Evolutionary conservation across 2,113 vertebrate genomes (phyloP), one percentile per base, ranked within the genome.

Genomic region (Thymallus thymallus): DNA sequence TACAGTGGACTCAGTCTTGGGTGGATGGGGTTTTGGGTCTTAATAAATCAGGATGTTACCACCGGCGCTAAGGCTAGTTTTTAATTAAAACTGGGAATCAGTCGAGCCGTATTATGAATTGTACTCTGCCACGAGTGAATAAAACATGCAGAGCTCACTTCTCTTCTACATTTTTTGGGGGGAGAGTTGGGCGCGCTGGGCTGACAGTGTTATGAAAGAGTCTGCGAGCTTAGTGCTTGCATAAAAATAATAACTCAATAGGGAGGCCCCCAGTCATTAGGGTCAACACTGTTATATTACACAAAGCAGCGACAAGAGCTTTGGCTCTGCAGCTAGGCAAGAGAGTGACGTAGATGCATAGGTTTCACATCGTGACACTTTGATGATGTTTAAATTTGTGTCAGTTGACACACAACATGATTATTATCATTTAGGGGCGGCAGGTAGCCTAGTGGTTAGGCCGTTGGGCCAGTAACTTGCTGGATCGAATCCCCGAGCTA

Each of bases 61-160:
- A 87, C 76, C 6, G 75, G 85, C 84, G 70, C 80, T 84, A 74
- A 84, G 83, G 86, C 85, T 82, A 84, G 85, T 88, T 92, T 92
- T 60, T 18, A 91, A 92, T 91, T 92, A 92, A 92, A 92, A 86
- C 87, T 84, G 86, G 89, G 89, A 92, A 91, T 90, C 90, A 91
- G 86, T 84, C 78, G 32, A 76, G 76, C 29, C 75, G 85, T 88
- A 90, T 92, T 92, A 92, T 92, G 89, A 92, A 90, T 88, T 86
- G 90, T 86, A 82, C 84, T 82, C 72, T 1, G 76, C 86, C 79
- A 81, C 84, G 81, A 69, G 81, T 88, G 85, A 91, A 90, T 90
- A 90, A 85, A 91, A 91, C 88, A 90, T 91, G 85, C 77, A 66
- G 71, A 73, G 65, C 82, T 80, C 70, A 69, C 82, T 77, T 71